Conservation (phyloP, 2,888 invertebrate species). For the Drosophila mimica region DNA sequence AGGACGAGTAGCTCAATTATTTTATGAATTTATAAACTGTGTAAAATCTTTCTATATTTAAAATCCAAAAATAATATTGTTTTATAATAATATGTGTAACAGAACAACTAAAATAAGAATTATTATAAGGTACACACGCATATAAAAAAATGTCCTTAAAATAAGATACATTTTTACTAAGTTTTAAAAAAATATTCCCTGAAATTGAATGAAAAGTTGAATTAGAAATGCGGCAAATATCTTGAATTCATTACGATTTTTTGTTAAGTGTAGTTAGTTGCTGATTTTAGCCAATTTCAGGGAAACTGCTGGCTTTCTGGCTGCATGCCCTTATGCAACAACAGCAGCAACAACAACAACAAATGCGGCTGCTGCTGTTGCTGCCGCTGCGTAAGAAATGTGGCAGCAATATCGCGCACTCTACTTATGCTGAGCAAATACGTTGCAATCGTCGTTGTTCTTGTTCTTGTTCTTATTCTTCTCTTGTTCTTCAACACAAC, state of each 20-base stretch:
- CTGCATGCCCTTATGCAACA: constrained; percentile 37
- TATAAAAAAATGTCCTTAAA: too few species aligned
- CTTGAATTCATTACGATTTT: neutral
- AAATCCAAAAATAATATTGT: neutral
- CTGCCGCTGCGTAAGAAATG: constrained; percentile 69
- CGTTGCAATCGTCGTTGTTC: constrained; percentile 42
- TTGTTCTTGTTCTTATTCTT: constrained; percentile 38
- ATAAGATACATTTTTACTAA: too few species aligned
- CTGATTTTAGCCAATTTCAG: constrained; percentile 62
- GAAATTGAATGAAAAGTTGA: too few species aligned
- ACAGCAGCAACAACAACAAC: constrained; percentile 23
- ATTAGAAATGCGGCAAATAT: too few species aligned
- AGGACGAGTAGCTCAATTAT: too few species aligned
- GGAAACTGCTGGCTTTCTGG: constrained; percentile 57
- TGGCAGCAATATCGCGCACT: constrained; percentile 53
- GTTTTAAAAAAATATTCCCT: neutral
- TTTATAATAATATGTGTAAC: neutral
- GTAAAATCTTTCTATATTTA: constrained; percentile 17
- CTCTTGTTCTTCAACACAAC: constrained; percentile 56
- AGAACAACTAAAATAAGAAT: neutral
- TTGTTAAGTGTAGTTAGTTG: neutral
- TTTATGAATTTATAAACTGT: neutral
- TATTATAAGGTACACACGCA: neutral
- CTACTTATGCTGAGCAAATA: constrained; percentile 75
- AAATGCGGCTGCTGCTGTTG: constrained; percentile 16